Evolutionary conservation across 2,797 vertebrate species (phyloP).

Genomic region (Glyptemys insculpta): DNA sequence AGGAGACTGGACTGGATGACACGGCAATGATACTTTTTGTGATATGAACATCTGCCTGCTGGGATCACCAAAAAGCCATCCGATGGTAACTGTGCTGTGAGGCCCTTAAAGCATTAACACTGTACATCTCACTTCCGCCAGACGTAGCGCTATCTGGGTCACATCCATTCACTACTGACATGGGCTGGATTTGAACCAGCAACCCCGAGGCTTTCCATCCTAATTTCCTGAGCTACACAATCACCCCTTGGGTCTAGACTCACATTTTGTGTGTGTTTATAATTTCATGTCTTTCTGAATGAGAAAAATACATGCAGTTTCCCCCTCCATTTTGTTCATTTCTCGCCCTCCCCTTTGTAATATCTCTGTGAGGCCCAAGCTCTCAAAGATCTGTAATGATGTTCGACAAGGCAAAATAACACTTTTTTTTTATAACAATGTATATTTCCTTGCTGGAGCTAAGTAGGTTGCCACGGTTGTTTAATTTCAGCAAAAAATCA

Average conservation of each 20-base stretch:
- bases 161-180: neutral
- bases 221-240: neutral
- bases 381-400: neutral
- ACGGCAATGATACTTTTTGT: constrained; percentile 46
- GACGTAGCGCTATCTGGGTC: neutral
- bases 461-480: fast-evolving
- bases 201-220: neutral
- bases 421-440: no score
- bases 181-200: neutral
- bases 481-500: constrained; percentile 9
- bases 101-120: constrained; percentile 69
- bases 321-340: neutral
- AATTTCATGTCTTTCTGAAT: neutral
- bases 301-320: neutral
- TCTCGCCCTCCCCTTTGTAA: neutral
- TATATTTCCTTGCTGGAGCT: neutral
- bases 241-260: neutral
- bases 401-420: neutral
- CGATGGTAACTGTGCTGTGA: constrained; percentile 60
- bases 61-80: constrained; percentile 33
- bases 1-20: no score
- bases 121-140: constrained; percentile 56
- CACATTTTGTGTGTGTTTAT: neutral
- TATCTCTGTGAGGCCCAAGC: neutral
- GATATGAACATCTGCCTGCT: constrained; percentile 45